A percentile compares a stretch with the other conserved stretches of the same genome.
phyloP scores from a whole-genome alignment of 1,140 invertebrate species.

The Zaprionus lachaisei region DNA sequence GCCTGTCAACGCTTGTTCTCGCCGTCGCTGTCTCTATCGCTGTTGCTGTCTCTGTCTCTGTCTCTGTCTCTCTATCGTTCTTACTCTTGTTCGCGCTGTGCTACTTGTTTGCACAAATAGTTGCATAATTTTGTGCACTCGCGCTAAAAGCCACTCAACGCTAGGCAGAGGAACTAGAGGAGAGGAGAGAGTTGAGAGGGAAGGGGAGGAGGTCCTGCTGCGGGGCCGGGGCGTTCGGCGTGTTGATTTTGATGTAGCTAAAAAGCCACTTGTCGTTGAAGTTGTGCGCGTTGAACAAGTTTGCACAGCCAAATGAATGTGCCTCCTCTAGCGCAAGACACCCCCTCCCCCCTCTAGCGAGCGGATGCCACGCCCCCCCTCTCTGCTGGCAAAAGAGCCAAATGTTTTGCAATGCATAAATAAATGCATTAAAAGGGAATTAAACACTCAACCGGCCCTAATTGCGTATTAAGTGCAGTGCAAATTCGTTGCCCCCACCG shows the following conservation, averaged over 20 bases:
- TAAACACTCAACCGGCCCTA: conserved; percentile 69
- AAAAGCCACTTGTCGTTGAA: conserved; percentile 77
- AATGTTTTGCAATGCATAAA: conserved; percentile 77
- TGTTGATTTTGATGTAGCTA: conserved; percentile 81
- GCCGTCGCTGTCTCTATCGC: not conserved
- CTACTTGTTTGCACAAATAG: conserved; percentile 71
- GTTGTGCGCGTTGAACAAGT: conserved; percentile 76
- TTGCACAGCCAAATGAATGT: conserved; percentile 78
- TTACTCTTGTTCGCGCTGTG: not conserved
- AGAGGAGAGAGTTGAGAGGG: not conserved
- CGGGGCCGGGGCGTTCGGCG: conserved; percentile 26
- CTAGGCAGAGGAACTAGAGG: conserved; percentile 1
- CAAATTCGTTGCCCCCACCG: conserved; percentile 18
- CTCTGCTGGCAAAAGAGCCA: conserved; percentile 24
- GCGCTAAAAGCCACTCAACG: conserved; percentile 68
- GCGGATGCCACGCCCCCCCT: not conserved
- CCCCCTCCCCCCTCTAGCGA: too few relatives aligned
- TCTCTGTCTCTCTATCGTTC: not conserved
- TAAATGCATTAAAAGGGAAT: conserved; percentile 80
- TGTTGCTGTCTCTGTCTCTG: not conserved
- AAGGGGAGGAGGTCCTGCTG: not conserved
- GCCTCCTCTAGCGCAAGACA: not conserved
- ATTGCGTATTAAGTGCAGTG: conserved; percentile 64
- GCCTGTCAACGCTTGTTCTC: conserved; percentile 28
- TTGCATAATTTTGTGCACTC: conserved; percentile 72